Percentiles rank a stretch among this genome's conserved stretches.
Evolutionary conservation across 2,113 vertebrate genomes (phyloP).

Genomic region (Thunnus thynnus): DNA sequence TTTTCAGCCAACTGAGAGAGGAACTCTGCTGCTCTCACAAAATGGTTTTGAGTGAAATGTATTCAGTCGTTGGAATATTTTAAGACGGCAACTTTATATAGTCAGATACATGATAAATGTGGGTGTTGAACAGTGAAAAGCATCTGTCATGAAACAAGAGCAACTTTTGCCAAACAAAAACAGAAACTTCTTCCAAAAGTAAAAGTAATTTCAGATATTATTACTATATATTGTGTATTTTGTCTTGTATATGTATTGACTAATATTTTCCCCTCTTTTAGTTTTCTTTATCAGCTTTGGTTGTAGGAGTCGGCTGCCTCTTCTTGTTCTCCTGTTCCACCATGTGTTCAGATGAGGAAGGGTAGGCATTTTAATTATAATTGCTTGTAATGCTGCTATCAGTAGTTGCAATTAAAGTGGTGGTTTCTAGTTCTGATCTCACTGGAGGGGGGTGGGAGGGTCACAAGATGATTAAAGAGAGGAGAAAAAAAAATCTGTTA

Average conservation of each 20-base stretch:
- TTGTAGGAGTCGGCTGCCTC: background rate
- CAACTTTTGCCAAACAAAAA: background rate
- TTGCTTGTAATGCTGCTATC: too few relatives aligned
- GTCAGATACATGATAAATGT: background rate
- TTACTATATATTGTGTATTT: background rate
- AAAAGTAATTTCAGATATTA: too few relatives aligned
- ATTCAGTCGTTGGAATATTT: slow-evolving; percentile 10
- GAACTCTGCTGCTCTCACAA: background rate
- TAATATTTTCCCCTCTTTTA: background rate
- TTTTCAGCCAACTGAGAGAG: background rate
- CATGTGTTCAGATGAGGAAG: slow-evolving; percentile 48
- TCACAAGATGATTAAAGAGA: too few relatives aligned
- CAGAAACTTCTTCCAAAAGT: too few relatives aligned
- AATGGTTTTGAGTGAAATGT: background rate
- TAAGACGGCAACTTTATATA: background rate
- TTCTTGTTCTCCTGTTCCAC: slow-evolving; percentile 45
- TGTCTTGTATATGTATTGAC: too few relatives aligned
- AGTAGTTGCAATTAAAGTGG: too few relatives aligned
- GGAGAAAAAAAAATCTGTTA: too few relatives aligned
- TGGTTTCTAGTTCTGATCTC: background rate
- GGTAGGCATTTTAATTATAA: background rate
- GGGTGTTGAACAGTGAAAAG: background rate
- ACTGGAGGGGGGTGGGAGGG: background rate
- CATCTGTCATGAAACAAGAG: background rate
- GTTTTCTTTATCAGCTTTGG: background rate